These are phyloP conservation scores for Eunapius fragilis DNA, from an alignment of 37 sponge, comb jelly and placozoan genomes.

Conservation along the genomic window DNA sequence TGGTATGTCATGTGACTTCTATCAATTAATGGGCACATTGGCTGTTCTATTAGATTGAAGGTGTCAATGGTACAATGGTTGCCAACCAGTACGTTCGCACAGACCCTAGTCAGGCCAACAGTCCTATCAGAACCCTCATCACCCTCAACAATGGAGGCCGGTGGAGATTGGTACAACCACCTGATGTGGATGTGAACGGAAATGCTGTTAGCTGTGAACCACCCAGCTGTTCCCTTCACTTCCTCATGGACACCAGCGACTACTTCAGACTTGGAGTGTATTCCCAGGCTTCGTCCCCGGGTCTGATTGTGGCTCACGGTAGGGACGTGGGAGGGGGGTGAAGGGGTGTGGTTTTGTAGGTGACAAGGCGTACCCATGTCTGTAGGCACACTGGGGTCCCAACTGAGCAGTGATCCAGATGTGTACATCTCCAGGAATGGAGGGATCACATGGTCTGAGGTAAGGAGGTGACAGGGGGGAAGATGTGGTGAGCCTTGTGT, in stretches of 20 bases:
- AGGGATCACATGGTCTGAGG: constrained; percentile 55
- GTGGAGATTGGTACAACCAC: constrained; percentile 70
- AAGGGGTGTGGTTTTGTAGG: neutral
- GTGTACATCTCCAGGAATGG: constrained; percentile 82
- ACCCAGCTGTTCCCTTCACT: constrained; percentile 79
- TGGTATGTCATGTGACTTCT: too few relatives aligned
- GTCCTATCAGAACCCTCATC: constrained; percentile 52
- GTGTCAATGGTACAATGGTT: constrained; percentile 69
- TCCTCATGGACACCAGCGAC: constrained; percentile 69
- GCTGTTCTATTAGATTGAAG: constrained; percentile 59
- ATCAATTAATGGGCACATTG: too few relatives aligned
- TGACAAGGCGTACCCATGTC: neutral
- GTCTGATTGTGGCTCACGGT: constrained; percentile 82
- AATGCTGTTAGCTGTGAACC: constrained; percentile 13
- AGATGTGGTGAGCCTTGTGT: neutral
- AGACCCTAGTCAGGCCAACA: neutral
- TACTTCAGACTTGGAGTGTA: constrained; percentile 69
- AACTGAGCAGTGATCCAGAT: constrained; percentile 35
- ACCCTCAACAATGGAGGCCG: constrained; percentile 74
- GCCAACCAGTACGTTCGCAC: constrained; percentile 67
- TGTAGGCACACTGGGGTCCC: constrained; percentile 45
- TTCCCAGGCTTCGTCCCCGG: constrained; percentile 45
- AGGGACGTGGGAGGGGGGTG: constrained; percentile 39
- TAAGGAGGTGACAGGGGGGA: neutral
- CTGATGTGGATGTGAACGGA: constrained; percentile 30